phyloP scores from a whole-genome alignment of 1,140 invertebrate species.

The Lanistes nyassanus region DNA sequence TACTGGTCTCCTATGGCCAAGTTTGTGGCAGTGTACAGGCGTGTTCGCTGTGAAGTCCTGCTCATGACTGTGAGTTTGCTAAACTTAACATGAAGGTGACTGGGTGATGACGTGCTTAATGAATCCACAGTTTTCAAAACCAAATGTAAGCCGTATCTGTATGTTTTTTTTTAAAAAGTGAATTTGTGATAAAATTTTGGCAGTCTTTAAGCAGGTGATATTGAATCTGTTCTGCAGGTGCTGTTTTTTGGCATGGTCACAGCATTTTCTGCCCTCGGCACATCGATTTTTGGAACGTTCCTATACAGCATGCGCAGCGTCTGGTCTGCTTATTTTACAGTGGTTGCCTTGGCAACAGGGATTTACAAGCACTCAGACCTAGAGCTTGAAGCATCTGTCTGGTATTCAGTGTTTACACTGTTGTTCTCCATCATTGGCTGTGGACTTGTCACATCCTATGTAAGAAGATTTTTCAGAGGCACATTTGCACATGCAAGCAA shows the following conservation, averaged over 20 bases:
- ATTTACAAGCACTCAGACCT: conserved; percentile 36
- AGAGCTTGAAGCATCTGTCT: conserved; percentile 20
- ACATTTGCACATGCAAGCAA: no score
- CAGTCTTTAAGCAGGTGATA: background rate
- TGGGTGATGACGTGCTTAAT: no score
- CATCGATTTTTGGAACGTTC: conserved; percentile 53
- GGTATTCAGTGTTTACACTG: conserved; percentile 44
- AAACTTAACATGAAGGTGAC: no score
- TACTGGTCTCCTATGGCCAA: conserved; percentile 54
- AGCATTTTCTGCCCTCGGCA: conserved; percentile 52
- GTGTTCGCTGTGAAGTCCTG: conserved; percentile 50
- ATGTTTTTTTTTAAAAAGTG: background rate
- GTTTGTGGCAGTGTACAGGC: conserved; percentile 53
- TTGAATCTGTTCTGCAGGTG: conserved; percentile 38
- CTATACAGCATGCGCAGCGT: conserved; percentile 45
- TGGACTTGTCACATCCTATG: conserved; percentile 57
- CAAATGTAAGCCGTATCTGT: no score
- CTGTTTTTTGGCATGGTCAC: conserved; percentile 49
- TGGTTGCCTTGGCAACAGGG: conserved; percentile 49
- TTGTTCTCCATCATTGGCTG: conserved; percentile 46
- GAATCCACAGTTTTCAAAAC: no score
- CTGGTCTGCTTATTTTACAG: conserved; percentile 48
- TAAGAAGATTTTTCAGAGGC: conserved; percentile 43
- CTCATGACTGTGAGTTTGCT: conserved; percentile 49
- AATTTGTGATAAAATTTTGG: background rate